phyloP scores from a whole-genome alignment of 2,113 vertebrate species.

The Rhineura floridana region DNA sequence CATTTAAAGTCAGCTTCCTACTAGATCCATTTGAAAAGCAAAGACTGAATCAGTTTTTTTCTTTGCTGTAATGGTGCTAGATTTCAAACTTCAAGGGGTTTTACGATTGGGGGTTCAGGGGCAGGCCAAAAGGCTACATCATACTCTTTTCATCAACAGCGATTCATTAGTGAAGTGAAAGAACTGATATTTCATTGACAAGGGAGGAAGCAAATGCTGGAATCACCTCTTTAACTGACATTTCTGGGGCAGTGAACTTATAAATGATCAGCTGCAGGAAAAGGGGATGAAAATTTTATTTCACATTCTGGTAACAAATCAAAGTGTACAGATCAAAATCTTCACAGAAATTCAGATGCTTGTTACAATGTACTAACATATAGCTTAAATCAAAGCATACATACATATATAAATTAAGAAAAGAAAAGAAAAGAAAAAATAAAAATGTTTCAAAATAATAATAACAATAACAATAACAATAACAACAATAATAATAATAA shows the following conservation, averaged over 20 bases:
- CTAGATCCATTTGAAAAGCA: neutral
- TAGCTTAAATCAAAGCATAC: no score
- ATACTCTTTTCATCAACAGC: conserved; percentile 50
- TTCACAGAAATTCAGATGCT: no score
- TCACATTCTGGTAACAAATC: conserved; percentile 54
- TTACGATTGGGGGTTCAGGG: neutral
- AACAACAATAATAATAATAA: no score
- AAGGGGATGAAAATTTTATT: conserved; percentile 42
- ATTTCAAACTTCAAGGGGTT: neutral
- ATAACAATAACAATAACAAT: no score
- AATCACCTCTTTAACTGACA: conserved; percentile 48
- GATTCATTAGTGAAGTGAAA: conserved; percentile 56
- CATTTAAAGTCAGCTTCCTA: neutral
- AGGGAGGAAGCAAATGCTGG: conserved; percentile 33
- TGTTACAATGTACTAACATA: no score
- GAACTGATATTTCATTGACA: conserved; percentile 63
- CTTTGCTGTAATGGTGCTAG: neutral
- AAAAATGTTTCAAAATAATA: no score
- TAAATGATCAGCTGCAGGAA: conserved; percentile 47
- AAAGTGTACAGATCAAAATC: no score
- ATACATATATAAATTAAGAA: no score
- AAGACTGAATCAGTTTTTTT: neutral
- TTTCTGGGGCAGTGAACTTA: conserved; percentile 67
- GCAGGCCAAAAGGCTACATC: conserved; percentile 31
- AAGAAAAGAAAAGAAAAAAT: no score